Base-by-base conservation (phyloP, 2,113 vertebrate genomes). In the Pantherophis guttatus region DNA sequence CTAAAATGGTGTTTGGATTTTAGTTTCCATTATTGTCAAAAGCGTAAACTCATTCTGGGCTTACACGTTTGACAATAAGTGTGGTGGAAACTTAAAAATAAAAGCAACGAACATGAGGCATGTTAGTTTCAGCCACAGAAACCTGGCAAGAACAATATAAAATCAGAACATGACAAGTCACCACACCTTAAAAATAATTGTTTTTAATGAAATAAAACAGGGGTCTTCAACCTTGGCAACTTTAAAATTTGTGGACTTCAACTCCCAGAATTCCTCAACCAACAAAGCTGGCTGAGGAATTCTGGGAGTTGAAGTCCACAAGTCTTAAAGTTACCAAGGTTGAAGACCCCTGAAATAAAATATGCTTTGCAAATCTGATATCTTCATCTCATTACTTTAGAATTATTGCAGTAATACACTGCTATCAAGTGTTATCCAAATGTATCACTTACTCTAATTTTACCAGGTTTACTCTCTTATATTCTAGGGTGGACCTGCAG, bases 401-500 rank as follows among this genome's bases (percentile, higher is more conserved):
- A 24, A 50, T 89, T 13, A 58, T 85, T 85, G 44, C 29, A 85
- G 0, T 15, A 44, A 21, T 26, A 2, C 29, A 50, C 24, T 85
- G 2, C 11, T 57, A 48, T 57, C 1, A 33, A 86, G 85, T 21
- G 11, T 54, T 70, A 24, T 15, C 44, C 19, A 52, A 81, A 59
- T 52, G 17, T 81, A 81, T 81, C n/a, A 44, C 1, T 23, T n/a
- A 86, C 12, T 29, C 13, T 85, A 58, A 59, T 44, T 44, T 90
- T 53, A 54, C 11, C 2, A 55, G 13, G 33, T 54, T 58, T 85
- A 21, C 24, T 12, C 19, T 89, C 15, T 29, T 9, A 1, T 55
- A 52, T 96, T 96, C 86, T 95, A 99, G 99, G 99, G 87, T 99
- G 99, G 99, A 98, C 97, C 7, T 99, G 99, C 96, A 97, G 96